A percentile compares a stretch with the other conserved stretches of the same genome.
These are phyloP conservation scores for Corythucha ciliata DNA, from an alignment of 2,888 invertebrate genomes.

Conservation along the genomic window DNA sequence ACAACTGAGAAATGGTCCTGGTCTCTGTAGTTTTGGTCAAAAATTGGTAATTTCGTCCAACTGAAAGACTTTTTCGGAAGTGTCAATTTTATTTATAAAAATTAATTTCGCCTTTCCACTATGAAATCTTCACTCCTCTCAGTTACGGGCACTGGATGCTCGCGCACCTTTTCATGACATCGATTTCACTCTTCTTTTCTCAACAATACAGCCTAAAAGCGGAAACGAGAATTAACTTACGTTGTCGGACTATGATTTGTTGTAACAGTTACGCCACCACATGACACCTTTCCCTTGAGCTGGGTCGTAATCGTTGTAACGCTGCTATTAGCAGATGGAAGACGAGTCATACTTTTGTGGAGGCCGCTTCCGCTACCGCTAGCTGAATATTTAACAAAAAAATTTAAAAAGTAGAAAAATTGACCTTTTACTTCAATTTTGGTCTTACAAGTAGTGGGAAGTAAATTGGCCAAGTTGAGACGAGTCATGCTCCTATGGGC, in stretches of 20 bases:
- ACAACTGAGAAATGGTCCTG: no score
- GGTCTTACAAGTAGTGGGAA: constrained; percentile 25
- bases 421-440: no score
- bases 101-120: no score
- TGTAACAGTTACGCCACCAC: constrained; percentile 56
- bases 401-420: constrained; percentile 10
- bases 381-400: constrained; percentile 25
- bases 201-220: no score
- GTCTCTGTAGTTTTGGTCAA: no score
- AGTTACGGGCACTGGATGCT: no score
- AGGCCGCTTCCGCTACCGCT: constrained; percentile 48
- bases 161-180: no score
- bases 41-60: no score
- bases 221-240: constrained; percentile 36
- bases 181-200: no score
- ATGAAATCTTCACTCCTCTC: no score
- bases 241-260: constrained; percentile 47
- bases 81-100: no score
- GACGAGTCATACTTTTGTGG: constrained; percentile 72
- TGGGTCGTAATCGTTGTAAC: constrained; percentile 40
- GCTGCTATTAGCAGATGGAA: constrained; percentile 61
- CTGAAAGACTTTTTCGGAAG: no score
- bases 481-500: constrained; percentile 71
- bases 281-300: constrained; percentile 36
- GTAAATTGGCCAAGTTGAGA: constrained; percentile 51